Conservation (phyloP, 1,140 invertebrate genomes). For the Stratiolaelaps scimitus region DNA sequence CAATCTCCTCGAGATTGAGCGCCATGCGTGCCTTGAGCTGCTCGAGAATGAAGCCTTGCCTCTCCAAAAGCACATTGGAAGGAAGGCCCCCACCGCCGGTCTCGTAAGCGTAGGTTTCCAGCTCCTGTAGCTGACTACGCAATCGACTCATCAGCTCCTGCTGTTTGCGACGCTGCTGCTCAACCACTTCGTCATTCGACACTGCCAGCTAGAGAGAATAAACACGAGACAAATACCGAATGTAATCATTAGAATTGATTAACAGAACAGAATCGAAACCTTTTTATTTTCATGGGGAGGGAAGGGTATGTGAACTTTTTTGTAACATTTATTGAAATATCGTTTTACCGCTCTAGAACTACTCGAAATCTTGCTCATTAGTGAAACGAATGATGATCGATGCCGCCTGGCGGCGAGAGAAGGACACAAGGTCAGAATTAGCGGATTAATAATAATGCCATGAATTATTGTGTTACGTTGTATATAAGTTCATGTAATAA, state of each 20-base stretch:
- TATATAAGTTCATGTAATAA: too few relatives aligned
- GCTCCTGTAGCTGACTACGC: conserved; percentile 77
- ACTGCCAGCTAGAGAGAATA: conserved; percentile 41
- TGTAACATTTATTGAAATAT: too few relatives aligned
- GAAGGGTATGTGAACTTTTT: not conserved
- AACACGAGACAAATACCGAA: conserved; percentile 25
- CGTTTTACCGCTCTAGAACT: too few relatives aligned
- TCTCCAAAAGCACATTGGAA: conserved; percentile 64
- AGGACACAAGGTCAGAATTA: too few relatives aligned
- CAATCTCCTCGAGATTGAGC: conserved; percentile 60
- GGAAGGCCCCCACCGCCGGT: conserved; percentile 65
- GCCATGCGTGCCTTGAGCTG: conserved; percentile 61
- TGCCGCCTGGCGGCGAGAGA: too few relatives aligned
- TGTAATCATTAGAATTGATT: conserved; percentile 28
- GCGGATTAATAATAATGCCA: too few relatives aligned
- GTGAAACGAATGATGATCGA: too few relatives aligned
- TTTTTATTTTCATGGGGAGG: not conserved
- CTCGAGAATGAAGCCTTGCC: conserved; percentile 74
- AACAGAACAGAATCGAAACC: conserved; percentile 6
- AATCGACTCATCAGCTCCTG: conserved; percentile 75
- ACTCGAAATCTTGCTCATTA: too few relatives aligned
- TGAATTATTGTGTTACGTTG: too few relatives aligned
- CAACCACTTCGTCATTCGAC: conserved; percentile 53
- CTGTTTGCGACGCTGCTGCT: conserved; percentile 55
- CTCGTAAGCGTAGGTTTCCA: conserved; percentile 87